A percentile compares a stretch with the other conserved stretches of the same genome.
Conservation (phyloP, 2,797 vertebrate genomes). For the Aeoliscus strigatus region DNA sequence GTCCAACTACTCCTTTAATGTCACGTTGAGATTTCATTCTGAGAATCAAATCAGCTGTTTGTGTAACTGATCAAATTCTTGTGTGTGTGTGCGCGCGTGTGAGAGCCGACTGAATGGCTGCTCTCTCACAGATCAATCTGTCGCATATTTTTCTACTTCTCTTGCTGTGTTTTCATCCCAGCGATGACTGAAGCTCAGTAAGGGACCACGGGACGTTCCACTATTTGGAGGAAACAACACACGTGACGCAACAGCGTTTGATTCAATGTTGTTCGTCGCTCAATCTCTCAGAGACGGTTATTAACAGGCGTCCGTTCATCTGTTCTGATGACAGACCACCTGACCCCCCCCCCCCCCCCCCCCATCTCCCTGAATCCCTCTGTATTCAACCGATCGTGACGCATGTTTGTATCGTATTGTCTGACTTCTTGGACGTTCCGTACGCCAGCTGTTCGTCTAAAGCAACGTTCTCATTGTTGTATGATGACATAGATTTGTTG, state of each 20-base stretch:
- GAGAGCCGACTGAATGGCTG: constrained; percentile 33
- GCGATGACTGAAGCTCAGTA: constrained; percentile 51
- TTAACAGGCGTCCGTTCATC: not conserved
- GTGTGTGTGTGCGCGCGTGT: constrained; percentile 11
- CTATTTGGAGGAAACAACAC: constrained; percentile 7
- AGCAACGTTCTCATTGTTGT: constrained; percentile 70
- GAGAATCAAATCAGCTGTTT: constrained; percentile 17
- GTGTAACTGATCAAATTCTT: constrained; percentile 10
- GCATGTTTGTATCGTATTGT: constrained; percentile 74
- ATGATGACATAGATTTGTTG: constrained; percentile 68
- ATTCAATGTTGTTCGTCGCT: too few species aligned
- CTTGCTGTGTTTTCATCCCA: constrained; percentile 49
- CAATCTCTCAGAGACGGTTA: constrained; percentile 17
- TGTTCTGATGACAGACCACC: too few species aligned
- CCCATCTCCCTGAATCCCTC: constrained; percentile 33
- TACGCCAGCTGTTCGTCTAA: constrained; percentile 68
- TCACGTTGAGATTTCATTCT: constrained; percentile 7
- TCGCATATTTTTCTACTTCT: constrained; percentile 63
- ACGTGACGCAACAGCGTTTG: constrained; percentile 27
- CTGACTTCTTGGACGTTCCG: constrained; percentile 68
- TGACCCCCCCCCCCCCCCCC: constrained; percentile 23
- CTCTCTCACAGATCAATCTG: constrained; percentile 17
- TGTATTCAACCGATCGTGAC: constrained; percentile 57
- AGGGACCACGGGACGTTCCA: constrained; percentile 51
- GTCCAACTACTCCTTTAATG: not conserved